phyloP scores from a whole-genome alignment of 2,113 vertebrate species.

The Sylvia atricapilla region DNA sequence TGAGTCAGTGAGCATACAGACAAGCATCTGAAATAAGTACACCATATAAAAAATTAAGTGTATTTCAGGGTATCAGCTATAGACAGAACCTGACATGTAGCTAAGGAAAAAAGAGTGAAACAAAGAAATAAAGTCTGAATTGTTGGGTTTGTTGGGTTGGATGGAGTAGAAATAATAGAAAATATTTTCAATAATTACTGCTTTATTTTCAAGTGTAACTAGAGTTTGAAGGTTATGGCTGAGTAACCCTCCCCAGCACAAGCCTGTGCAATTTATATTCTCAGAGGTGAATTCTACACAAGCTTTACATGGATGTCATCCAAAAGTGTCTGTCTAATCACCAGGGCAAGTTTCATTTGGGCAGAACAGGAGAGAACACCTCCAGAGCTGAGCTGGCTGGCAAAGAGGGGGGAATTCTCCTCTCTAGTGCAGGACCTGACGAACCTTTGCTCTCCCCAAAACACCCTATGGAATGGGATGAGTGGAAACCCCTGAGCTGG shows the following conservation, averaged over 20 bases:
- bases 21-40: not conserved
- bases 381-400: not conserved
- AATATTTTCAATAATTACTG: not conserved
- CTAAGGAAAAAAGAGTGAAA: not conserved
- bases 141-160: not conserved
- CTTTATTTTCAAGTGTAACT: not conserved
- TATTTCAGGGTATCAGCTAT: not conserved
- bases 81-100: fast-evolving
- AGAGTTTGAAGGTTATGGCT: not conserved
- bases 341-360: no score
- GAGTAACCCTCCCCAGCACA: not conserved
- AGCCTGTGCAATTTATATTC: not conserved
- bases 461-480: not conserved
- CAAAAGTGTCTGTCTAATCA: not conserved
- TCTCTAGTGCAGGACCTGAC: not conserved
- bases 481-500: not conserved
- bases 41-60: not conserved
- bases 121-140: not conserved
- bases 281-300: not conserved
- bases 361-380: not conserved
- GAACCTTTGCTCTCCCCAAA: not conserved
- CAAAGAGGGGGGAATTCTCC: not conserved
- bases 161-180: not conserved
- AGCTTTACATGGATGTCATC: not conserved
- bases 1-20: not conserved